Base-by-base conservation (phyloP, 2,888 invertebrate species). In the Agrenia bidenticulata region DNA sequence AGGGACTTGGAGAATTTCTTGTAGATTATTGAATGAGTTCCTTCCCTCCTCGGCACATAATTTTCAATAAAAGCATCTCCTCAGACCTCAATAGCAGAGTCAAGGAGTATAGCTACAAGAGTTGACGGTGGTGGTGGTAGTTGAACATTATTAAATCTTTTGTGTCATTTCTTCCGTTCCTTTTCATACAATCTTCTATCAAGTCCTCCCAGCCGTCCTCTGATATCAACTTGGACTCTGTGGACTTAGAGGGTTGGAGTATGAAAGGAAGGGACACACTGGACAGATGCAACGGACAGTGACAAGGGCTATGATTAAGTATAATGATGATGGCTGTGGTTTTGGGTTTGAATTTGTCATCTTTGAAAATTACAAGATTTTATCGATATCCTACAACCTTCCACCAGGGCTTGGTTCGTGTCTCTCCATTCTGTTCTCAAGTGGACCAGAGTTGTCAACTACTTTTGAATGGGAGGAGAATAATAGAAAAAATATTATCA, bases 241-340 rank as follows among this genome's bases (percentile, higher is more conserved):
- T n/a, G n/a, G n/a, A n/a, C n/a, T n/a, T n/a, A n/a, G n/a, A 32
- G 32, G 11, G 11, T 32, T 32, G 11, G 32, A 32, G 32, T 11
- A 7, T 7, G 32, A 7, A 32, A 7, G 11, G 32, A 32, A 32
- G 32, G 32, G 5, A 32, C 4, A 45, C 21, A 32, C 56, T 21
- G 56, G 39, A 57, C 56, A 57, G 56, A 57, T 57, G 56, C 39
- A 57, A 57, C 32, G 19, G 56, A 57, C 56, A 39, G 56, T 2
- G 51, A 51, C 51, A 51, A 51, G 51, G 41, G 56, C 32, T 13
- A 57, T 57, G 56, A 57, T 57, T 57, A 57, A 57, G 56, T 57
- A 41, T 57, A 57, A 57, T 57, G 56, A 57, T 41, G 56, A 57
- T 57, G 41, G 56, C 19, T 37, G 41, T 45, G 45, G 45, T 45